These are phyloP conservation scores for Dasypus novemcinctus DNA, from an alignment of 2,113 vertebrate genomes.

Conservation along the genomic window DNA sequence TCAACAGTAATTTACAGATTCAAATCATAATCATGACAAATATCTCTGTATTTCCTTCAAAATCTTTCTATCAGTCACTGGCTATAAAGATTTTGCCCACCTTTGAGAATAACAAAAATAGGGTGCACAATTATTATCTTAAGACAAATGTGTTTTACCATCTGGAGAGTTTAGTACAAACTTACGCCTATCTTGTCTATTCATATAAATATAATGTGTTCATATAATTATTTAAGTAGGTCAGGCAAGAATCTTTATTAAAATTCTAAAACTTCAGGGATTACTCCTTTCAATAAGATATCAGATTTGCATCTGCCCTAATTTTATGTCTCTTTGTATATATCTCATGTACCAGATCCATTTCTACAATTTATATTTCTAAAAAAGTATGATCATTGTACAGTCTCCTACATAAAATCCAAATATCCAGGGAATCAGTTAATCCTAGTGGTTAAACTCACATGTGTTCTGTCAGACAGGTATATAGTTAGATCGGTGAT, in stretches of 20 bases:
- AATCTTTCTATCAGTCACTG: not conserved
- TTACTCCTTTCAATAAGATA: not conserved
- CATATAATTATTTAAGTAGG: not conserved
- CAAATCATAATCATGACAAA: not conserved
- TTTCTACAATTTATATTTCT: not conserved
- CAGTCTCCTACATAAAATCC: not conserved
- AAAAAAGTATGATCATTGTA: not conserved
- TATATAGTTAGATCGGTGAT: not conserved
- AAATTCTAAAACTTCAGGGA: constrained; percentile 11
- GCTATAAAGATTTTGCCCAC: not conserved
- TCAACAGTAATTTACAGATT: not conserved
- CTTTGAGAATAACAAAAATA: not conserved
- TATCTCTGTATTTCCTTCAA: not conserved
- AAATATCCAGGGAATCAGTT: not conserved
- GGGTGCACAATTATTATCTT: not conserved
- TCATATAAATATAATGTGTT: not conserved
- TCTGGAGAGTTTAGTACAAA: not conserved
- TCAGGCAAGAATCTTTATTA: not conserved
- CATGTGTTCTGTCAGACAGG: not conserved
- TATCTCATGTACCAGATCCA: not conserved
- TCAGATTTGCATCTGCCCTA: constrained; percentile 13
- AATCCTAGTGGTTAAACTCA: not conserved
- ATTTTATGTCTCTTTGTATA: not conserved
- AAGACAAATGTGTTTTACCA: not conserved
- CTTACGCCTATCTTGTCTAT: not conserved